Percentiles rank a stretch among this genome's conserved stretches.
Evolutionary conservation across 2,888 invertebrate species (phyloP).

Genomic region (Drosophila monieri): DNA sequence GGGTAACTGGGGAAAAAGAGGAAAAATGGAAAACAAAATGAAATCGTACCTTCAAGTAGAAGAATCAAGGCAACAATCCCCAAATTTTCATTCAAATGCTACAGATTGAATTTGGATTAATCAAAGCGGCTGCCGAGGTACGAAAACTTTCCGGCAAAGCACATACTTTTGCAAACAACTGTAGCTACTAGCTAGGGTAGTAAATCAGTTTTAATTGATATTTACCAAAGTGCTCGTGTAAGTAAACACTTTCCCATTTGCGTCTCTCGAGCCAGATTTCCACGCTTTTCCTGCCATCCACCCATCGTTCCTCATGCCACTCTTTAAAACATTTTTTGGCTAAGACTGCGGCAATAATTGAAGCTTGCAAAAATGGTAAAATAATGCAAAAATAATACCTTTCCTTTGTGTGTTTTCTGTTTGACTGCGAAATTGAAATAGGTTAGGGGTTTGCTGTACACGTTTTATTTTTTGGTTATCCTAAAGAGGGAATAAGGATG

Average conservation of each 20-base stretch:
- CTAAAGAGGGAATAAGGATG: background rate
- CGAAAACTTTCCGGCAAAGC: slow-evolving; percentile 20
- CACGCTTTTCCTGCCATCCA: slow-evolving; percentile 26
- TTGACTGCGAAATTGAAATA: slow-evolving; percentile 3
- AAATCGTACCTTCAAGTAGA: slow-evolving; percentile 32
- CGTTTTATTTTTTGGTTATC: background rate
- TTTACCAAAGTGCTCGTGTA: slow-evolving; percentile 75
- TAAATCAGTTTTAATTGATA: slow-evolving; percentile 77
- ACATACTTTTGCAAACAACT: slow-evolving; percentile 12
- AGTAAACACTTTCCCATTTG: slow-evolving; percentile 71
- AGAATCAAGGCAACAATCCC: slow-evolving; percentile 29
- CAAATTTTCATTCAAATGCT: slow-evolving; percentile 41
- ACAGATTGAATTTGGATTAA: slow-evolving; percentile 39
- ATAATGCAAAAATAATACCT: slow-evolving; percentile 32
- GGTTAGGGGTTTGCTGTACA: slow-evolving; percentile 19
- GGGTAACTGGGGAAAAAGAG: slow-evolving; percentile 9
- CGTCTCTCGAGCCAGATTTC: slow-evolving; percentile 59
- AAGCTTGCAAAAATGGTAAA: slow-evolving; percentile 13
- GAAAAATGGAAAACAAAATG: slow-evolving; percentile 12
- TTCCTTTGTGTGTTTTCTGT: slow-evolving; percentile 21
- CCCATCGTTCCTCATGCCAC: background rate
- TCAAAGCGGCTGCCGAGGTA: slow-evolving; percentile 15
- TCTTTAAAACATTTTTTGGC: slow-evolving; percentile 7
- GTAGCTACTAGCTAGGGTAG: slow-evolving; percentile 46
- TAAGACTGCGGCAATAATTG: background rate